Evolutionary conservation across 2,888 invertebrate genomes (phyloP).

Genomic region (Prosapia bicincta): DNA sequence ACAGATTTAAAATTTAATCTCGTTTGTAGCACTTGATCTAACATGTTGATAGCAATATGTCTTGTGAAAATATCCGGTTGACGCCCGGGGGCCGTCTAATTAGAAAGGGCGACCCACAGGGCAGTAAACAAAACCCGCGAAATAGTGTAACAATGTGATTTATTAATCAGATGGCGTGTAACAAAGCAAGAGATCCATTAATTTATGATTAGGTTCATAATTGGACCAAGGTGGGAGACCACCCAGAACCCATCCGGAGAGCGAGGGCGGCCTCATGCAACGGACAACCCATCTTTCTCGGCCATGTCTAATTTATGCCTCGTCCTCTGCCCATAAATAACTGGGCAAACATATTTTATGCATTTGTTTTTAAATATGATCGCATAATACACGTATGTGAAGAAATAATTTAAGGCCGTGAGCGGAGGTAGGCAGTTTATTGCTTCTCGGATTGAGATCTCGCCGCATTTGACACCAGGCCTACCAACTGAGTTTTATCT

Average conservation of each 20-base stretch:
- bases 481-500: no score
- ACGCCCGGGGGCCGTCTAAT: constrained; percentile 6
- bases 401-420: constrained; percentile 13
- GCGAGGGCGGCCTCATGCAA: constrained; percentile 24
- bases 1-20: no score
- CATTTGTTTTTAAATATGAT: constrained; percentile 31
- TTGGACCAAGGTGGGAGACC: constrained; percentile 30
- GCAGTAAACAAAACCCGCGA: constrained; percentile 28
- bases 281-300: constrained; percentile 8
- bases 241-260: constrained; percentile 27
- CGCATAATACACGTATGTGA: constrained; percentile 28
- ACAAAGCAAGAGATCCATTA: constrained; percentile 28
- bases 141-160: constrained; percentile 27
- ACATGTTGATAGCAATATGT: no score
- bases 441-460: not conserved
- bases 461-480: not conserved
- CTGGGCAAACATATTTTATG: constrained; percentile 28
- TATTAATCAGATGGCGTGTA: constrained; percentile 21
- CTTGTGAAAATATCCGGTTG: not conserved
- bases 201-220: constrained; percentile 29
- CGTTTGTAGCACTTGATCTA: no score
- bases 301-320: constrained; percentile 22
- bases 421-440: not conserved
- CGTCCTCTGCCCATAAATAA: constrained; percentile 22
- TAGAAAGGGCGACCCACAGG: constrained; percentile 13